Base-by-base conservation (phyloP, 2,113 vertebrate genomes). In the Emydura subglobosa region DNA sequence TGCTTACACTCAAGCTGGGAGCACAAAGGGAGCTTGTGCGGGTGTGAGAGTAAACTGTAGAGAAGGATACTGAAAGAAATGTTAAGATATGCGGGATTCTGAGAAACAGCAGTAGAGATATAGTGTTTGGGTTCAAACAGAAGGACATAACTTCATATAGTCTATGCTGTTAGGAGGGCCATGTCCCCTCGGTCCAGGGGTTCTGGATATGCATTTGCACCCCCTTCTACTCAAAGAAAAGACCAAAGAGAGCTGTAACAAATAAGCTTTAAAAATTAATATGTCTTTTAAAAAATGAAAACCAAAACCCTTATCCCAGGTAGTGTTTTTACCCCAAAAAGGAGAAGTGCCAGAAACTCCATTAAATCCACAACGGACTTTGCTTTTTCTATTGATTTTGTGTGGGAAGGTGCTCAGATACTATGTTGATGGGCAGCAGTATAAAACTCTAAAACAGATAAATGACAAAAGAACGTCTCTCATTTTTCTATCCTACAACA, bases 81-180 rank as follows among this genome's bases (percentile, higher is more conserved):
- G 2, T 4, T 13, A 90, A 85, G 81, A 90, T 54, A 72, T 81
- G 21, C 53, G 59, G 79, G 92, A 82, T 95, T 96, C 92, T 94
- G 42, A 93, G 88, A 95, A 94, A 85, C 4, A 59, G 25, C 89
- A 92, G 81, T 21, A 16, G 34, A 91, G 17, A 59, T 2, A 0
- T 82, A 17, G 61, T 68, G 31, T 72, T 94, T 97, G 94, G 95
- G 91, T 81, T 94, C 31, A 42, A n/a, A 89, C 29, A 96, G 83
- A 95, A 95, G 93, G 27, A 51, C 31, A 21, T 51, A 22, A 34
- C 6, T 51, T 95, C 47, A 47, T 47, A 92, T 54, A 2, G 10
- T 86, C 86, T 3, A 42, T 3, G n/a, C 34, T 1, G 7, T 65
- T 50, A 65, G 44, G 25, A 86, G 34, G 65, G 47, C n/a, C 42